Percentiles rank a stretch among this genome's conserved stretches.
phyloP scores from a whole-genome alignment of 2,888 invertebrate genomes.

The Pseudococcus jackbeardsleyi region DNA sequence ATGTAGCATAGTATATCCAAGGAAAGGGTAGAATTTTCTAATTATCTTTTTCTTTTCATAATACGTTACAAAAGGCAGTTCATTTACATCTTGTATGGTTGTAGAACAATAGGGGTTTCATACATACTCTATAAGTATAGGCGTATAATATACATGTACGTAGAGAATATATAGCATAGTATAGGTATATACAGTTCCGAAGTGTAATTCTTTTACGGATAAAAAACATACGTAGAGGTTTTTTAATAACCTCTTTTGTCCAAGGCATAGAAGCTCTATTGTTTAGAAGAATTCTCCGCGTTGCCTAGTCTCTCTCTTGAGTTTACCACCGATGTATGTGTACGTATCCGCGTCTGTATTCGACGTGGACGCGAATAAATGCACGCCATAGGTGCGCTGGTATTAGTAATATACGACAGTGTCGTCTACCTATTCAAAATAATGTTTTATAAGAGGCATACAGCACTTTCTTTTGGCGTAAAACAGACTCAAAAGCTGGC shows the following conservation, averaged over 20 bases:
- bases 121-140: constrained; percentile 20
- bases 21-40: constrained; percentile 61
- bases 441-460: constrained; percentile 48
- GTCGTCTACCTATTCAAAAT: constrained; percentile 21
- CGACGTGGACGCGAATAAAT: constrained; percentile 27
- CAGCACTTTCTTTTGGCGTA: constrained; percentile 39
- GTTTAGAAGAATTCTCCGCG: constrained; percentile 63
- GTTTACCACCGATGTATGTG: constrained; percentile 21
- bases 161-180: background rate
- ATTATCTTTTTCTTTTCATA: constrained; percentile 64
- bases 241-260: constrained; percentile 65
- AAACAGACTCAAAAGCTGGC: constrained; percentile 51
- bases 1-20: background rate
- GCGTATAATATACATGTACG: constrained; percentile 30
- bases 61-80: constrained; percentile 64
- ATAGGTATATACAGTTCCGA: constrained; percentile 42
- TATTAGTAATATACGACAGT: background rate
- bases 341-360: constrained; percentile 32
- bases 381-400: background rate
- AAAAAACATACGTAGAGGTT: constrained; percentile 60
- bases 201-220: constrained; percentile 65
- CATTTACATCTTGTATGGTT: constrained; percentile 64
- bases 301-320: constrained; percentile 38
- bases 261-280: constrained; percentile 51
- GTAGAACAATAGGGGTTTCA: constrained; percentile 62